Percentiles rank a stretch among this genome's conserved stretches.
Conservation (phyloP, 2,113 vertebrate genomes). For the Coryphaenoides rupestris region DNA sequence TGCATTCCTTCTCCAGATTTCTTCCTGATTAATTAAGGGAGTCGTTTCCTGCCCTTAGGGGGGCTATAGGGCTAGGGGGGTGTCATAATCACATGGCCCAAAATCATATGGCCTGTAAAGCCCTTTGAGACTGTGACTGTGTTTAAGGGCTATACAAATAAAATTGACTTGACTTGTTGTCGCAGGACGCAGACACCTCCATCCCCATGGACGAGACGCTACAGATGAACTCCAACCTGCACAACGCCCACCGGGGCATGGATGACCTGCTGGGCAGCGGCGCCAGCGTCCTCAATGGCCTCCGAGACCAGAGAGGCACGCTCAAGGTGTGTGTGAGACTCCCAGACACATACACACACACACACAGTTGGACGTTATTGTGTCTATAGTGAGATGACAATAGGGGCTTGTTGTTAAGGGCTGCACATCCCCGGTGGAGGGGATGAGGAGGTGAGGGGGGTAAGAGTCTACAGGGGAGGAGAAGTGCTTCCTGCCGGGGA, state of each 20-base stretch:
- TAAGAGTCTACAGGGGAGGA: slow-evolving; percentile 64
- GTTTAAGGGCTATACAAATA: too few species aligned
- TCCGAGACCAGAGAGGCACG: slow-evolving; percentile 90
- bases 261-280: slow-evolving; percentile 95
- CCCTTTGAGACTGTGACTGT: too few species aligned
- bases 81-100: too few species aligned
- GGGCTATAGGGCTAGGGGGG: too few species aligned
- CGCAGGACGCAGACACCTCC: slow-evolving; percentile 91
- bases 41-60: too few species aligned
- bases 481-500: slow-evolving; percentile 59
- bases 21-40: too few species aligned
- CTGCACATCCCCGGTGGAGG: too few species aligned
- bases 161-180: too few species aligned
- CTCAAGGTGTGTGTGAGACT: slow-evolving; percentile 77
- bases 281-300: slow-evolving; percentile 85
- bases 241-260: slow-evolving; percentile 89
- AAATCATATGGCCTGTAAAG: too few species aligned
- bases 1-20: too few species aligned
- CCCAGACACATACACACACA: not conserved
- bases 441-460: too few species aligned
- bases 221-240: slow-evolving; percentile 87
- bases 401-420: slow-evolving; percentile 46
- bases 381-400: slow-evolving; percentile 29
- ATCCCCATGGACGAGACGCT: slow-evolving; percentile 96
- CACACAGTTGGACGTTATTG: slow-evolving; percentile 7